A percentile compares a stretch with the other conserved stretches of the same genome.
phyloP scores from a whole-genome alignment of 1,140 invertebrate genomes.

The Drosophila santomea region DNA sequence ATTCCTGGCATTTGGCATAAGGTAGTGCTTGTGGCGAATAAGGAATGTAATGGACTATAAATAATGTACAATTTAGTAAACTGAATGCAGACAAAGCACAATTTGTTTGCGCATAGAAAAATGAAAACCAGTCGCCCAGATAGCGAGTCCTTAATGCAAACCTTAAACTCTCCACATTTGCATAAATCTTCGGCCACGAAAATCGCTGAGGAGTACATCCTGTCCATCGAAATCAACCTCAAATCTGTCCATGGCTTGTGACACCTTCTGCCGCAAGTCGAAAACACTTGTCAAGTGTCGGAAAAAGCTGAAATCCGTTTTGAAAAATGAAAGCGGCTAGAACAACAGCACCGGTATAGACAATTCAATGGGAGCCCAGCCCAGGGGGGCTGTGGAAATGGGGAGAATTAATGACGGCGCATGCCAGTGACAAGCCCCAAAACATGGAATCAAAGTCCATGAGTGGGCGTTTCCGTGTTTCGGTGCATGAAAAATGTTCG shows the following conservation, averaged over 20 bases:
- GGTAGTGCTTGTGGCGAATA: too few relatives aligned
- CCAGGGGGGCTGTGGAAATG: background rate
- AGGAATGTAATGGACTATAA: too few relatives aligned
- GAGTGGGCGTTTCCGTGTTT: constrained; percentile 25
- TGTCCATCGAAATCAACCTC: constrained; percentile 12
- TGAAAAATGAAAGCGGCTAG: constrained; percentile 68
- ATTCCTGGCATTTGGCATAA: too few relatives aligned
- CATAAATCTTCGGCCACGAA: constrained; percentile 26
- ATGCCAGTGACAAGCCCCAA: constrained; percentile 81
- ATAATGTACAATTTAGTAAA: too few relatives aligned
- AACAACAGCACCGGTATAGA: constrained; percentile 32
- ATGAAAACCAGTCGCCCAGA: background rate
- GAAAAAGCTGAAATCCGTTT: constrained; percentile 62
- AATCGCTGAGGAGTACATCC: constrained; percentile 1
- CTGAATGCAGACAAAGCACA: background rate
- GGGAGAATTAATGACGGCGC: constrained; percentile 79
- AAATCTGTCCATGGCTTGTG: constrained; percentile 50
- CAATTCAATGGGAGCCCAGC: background rate
- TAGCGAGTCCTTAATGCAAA: background rate
- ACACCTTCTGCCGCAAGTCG: constrained; percentile 66
- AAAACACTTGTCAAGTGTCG: constrained; percentile 80
- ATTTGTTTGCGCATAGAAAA: background rate
- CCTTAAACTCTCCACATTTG: constrained; percentile 28
- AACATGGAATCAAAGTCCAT: constrained; percentile 77
- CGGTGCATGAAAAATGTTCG: constrained; percentile 73